Conservation (phyloP, 2,113 vertebrate genomes). For the Chaetops frenatus region DNA sequence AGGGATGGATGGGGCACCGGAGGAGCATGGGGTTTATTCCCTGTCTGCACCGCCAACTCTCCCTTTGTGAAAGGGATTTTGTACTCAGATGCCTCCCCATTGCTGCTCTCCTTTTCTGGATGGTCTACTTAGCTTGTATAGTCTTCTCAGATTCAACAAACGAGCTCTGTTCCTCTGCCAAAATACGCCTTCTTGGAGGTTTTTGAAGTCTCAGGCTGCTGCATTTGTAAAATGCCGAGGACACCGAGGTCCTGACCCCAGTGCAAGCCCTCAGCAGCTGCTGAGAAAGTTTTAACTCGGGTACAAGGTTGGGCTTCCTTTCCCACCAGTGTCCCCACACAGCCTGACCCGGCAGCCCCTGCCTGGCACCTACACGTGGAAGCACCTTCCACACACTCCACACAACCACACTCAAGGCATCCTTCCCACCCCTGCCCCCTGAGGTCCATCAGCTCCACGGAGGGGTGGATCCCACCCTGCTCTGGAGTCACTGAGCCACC, state of each 20-base stretch:
- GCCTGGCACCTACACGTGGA: rapidly evolving
- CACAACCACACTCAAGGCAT: background rate
- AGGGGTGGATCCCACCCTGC: background rate
- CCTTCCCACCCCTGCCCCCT: rapidly evolving
- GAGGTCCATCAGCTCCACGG: background rate
- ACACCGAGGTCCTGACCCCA: background rate
- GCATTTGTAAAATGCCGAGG: background rate
- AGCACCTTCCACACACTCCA: rapidly evolving
- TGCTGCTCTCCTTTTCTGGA: background rate
- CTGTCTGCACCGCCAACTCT: background rate
- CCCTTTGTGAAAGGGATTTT: background rate
- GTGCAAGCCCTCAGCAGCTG: background rate
- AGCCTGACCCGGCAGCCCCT: background rate
- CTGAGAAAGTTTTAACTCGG: background rate
- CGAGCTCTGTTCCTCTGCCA: background rate
- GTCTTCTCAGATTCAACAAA: background rate
- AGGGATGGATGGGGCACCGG: background rate
- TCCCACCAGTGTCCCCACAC: background rate
- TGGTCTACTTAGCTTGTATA: background rate
- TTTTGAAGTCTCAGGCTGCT: background rate
- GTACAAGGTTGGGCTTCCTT: background rate
- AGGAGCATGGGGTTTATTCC: background rate
- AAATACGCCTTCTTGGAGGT: background rate
- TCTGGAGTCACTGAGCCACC: background rate
- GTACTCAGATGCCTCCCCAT: background rate